Evolutionary conservation across 2,113 vertebrate genomes (phyloP).

Genomic region (Furnarius figulus): DNA sequence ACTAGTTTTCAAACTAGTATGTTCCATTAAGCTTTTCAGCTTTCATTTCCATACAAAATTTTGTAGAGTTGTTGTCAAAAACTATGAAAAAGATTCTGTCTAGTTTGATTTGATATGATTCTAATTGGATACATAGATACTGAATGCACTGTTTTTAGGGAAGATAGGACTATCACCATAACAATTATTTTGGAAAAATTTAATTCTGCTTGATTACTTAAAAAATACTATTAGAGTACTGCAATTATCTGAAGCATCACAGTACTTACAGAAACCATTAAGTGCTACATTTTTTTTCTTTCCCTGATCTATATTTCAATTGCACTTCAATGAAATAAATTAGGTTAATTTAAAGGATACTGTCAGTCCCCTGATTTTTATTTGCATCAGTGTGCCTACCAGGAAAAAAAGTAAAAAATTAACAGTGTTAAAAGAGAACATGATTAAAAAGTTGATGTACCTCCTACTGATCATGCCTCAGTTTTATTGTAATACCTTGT

Average conservation of each 20-base stretch:
- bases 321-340: neutral
- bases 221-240: neutral
- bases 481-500: neutral
- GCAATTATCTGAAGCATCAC: neutral
- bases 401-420: neutral
- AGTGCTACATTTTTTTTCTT: neutral
- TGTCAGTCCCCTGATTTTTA: neutral
- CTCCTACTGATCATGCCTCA: neutral
- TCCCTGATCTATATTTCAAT: neutral
- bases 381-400: neutral
- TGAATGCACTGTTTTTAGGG: neutral
- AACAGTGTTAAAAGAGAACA: neutral
- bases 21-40: neutral
- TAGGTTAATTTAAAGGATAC: neutral
- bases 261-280: neutral
- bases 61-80: neutral
- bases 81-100: neutral
- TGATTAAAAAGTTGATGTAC: neutral
- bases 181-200: neutral
- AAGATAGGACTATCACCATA: accelerated
- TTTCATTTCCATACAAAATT: neutral
- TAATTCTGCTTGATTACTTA: neutral
- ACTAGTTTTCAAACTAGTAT: neutral
- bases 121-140: neutral
- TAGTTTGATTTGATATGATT: neutral